A percentile compares a stretch with the other conserved stretches of the same genome.
phyloP scores from a whole-genome alignment of 2,113 vertebrate species.

The Trematomus loennbergii region DNA sequence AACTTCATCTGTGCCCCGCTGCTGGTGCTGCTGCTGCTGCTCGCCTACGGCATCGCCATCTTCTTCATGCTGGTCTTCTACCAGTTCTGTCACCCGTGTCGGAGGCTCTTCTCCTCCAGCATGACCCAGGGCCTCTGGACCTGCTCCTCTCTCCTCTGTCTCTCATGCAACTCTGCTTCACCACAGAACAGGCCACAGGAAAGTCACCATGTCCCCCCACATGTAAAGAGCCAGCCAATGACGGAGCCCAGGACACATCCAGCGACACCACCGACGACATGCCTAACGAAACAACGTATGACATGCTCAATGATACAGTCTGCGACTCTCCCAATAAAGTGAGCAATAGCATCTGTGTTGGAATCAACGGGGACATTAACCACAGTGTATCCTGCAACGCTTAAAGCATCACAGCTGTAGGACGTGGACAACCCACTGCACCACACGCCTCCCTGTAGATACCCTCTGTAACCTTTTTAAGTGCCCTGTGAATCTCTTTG shows the following conservation, averaged over 20 bases:
- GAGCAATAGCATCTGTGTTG: constrained; percentile 15
- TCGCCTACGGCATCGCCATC: constrained; percentile 88
- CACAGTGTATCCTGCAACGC: constrained; percentile 79
- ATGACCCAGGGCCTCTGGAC: constrained; percentile 85
- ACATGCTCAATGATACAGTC: constrained; percentile 71
- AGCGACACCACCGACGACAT: constrained; percentile 60
- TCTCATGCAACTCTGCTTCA: constrained; percentile 58
- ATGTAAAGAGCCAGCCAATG: constrained; percentile 64
- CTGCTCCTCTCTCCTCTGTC: constrained; percentile 85
- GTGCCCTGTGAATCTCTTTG: constrained; percentile 66
- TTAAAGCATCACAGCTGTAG: constrained; percentile 48
- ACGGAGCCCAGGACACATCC: constrained; percentile 59
- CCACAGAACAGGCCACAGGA: constrained; percentile 43
- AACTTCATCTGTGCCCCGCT: constrained; percentile 88
- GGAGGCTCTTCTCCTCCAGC: constrained; percentile 92
- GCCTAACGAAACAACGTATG: constrained; percentile 59
- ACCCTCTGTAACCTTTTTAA: constrained; percentile 56
- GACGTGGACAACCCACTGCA: too few relatives aligned
- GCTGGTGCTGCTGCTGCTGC: constrained; percentile 89
- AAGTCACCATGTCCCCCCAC: constrained; percentile 58
- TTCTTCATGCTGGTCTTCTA: constrained; percentile 98
- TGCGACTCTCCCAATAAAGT: constrained; percentile 49
- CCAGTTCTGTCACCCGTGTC: constrained; percentile 96
- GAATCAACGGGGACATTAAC: constrained; percentile 76
- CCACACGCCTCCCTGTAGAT: too few relatives aligned